phyloP scores from a whole-genome alignment of 37 sponge, comb jelly and placozoan genomes.

The Axinella damicornis region DNA sequence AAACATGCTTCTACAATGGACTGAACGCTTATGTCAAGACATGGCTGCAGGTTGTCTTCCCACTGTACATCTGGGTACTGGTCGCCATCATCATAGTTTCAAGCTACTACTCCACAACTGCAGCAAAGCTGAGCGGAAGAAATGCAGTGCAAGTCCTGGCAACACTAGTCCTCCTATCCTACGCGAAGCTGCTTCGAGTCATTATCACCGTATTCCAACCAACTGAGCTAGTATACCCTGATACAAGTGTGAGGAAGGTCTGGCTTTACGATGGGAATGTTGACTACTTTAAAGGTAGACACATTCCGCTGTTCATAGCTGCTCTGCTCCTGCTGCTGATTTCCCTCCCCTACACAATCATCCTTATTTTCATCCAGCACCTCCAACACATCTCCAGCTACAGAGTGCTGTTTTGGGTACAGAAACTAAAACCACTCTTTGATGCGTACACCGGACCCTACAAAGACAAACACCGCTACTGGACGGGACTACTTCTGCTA shows the following conservation, averaged over 20 bases:
- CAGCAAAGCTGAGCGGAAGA: neutral
- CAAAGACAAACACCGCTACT: neutral
- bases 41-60: conserved; percentile 35
- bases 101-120: neutral
- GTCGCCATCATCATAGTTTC: neutral
- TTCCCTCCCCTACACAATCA: neutral
- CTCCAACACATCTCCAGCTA: neutral
- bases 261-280: neutral
- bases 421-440: neutral
- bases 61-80: conserved; percentile 12
- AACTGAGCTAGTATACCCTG: neutral
- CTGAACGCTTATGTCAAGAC: neutral
- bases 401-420: conserved; percentile 2
- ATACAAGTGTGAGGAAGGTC: neutral
- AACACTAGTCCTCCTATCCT: conserved; percentile 3
- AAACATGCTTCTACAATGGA: neutral
- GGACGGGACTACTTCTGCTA: conserved; percentile 7
- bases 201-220: neutral
- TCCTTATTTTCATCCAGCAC: neutral
- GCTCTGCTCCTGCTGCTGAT: neutral
- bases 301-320: conserved; percentile 4
- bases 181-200: conserved; percentile 6
- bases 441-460: conserved; percentile 12
- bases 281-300: neutral
- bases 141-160: conserved; percentile 12